Conservation (phyloP, 2,888 invertebrate species). For the Gerris lacustris region DNA sequence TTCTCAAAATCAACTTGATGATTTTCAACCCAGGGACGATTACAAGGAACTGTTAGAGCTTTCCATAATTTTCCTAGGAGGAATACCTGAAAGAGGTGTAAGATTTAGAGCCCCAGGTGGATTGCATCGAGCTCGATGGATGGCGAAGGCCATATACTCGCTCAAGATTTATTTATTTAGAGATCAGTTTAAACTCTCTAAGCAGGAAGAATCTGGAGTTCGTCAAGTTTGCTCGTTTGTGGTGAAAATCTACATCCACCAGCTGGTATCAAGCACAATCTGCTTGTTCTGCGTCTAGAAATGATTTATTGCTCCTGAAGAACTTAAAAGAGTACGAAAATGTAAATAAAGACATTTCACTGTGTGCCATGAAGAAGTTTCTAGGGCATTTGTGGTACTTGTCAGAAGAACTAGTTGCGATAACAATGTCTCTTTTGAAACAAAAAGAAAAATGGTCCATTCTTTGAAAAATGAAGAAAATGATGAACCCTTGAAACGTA, state of each 20-base stretch:
- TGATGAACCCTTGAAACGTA: too few relatives aligned
- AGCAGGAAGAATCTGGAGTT: conserved; percentile 24
- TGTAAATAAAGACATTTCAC: conserved; percentile 18
- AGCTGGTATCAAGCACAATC: conserved; percentile 20
- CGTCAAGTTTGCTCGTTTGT: conserved; percentile 22
- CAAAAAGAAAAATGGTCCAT: too few relatives aligned
- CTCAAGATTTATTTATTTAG: conserved; percentile 32
- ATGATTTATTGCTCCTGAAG: conserved; percentile 19
- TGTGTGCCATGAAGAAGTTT: conserved; percentile 20
- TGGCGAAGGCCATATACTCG: conserved; percentile 30
- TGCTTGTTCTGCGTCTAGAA: conserved; percentile 15
- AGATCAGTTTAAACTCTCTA: conserved; percentile 27
- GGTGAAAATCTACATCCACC: conserved; percentile 17
- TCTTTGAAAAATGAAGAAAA: too few relatives aligned
- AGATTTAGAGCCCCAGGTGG: conserved; percentile 30
- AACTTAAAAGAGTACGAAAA: conserved; percentile 15
- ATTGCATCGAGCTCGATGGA: conserved; percentile 32
- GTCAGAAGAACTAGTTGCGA: conserved; percentile 24
- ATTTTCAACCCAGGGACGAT: conserved; percentile 27
- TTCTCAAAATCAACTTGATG: not conserved
- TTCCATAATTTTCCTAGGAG: conserved; percentile 29
- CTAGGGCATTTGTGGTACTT: conserved; percentile 27
- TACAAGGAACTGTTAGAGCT: conserved; percentile 30
- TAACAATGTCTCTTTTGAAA: conserved; percentile 16
- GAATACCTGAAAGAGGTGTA: conserved; percentile 21